Percentiles rank a stretch among this genome's conserved stretches.
These are phyloP conservation scores for Oenanthe melanoleuca DNA, from an alignment of 2,113 vertebrate genomes.

Conservation along the genomic window DNA sequence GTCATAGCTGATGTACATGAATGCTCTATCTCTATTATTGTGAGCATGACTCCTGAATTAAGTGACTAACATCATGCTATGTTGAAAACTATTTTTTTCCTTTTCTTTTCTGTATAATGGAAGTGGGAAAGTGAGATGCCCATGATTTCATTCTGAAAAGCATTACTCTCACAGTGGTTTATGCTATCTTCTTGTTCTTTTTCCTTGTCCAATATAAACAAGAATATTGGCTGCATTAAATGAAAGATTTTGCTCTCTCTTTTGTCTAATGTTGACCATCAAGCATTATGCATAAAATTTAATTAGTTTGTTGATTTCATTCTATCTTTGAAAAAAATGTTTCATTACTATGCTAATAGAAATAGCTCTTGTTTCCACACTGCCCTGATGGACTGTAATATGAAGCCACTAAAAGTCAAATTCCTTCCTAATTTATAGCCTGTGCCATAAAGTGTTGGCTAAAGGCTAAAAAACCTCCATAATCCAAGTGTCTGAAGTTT, in stretches of 20 bases:
- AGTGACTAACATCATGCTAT: background rate
- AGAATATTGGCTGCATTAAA: constrained; percentile 1
- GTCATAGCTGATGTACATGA: accelerated
- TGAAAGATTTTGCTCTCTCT: background rate
- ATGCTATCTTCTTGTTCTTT: background rate
- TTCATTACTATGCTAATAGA: constrained; percentile 56
- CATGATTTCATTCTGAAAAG: background rate
- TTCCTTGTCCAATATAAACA: background rate
- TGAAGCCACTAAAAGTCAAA: background rate
- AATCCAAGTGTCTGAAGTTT: background rate
- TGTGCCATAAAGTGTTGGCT: background rate
- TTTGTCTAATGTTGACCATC: constrained; percentile 9
- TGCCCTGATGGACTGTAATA: background rate
- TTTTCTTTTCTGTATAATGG: background rate
- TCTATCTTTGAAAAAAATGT: constrained; percentile 21
- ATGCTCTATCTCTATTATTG: background rate
- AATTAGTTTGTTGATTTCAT: constrained; percentile 42
- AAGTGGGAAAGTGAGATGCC: background rate
- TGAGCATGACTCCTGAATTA: background rate
- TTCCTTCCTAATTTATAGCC: background rate
- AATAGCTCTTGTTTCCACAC: background rate
- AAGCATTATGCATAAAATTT: constrained; percentile 23
- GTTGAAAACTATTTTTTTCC: background rate
- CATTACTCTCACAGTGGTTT: background rate
- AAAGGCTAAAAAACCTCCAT: background rate